Evolutionary conservation across 2,113 vertebrate species (phyloP), one percentile per base, ranked within the genome.

Genomic region (Ictidomys tridecemlineatus): DNA sequence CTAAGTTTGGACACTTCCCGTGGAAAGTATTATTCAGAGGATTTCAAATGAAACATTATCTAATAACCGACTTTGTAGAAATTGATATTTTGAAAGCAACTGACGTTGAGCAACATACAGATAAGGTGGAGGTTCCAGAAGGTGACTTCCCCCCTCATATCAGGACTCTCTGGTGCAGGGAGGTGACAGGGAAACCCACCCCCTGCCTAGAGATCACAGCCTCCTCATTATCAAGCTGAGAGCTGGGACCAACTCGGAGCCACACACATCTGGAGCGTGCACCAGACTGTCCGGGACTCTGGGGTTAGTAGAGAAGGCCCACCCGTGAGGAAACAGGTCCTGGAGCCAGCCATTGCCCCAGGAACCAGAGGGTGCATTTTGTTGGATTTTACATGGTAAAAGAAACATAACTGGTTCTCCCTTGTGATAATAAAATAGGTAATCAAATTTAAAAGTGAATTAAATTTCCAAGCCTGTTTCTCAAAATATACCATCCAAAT

Each of bases 31-130:
- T 94, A 95, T 53, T 91, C 70, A 70, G 67, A 85, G 67, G 16
- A 56, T n/a, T 77, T 91, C 14, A 61, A 53, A 69, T 51, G 69
- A 79, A 78, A 88, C 65, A 89, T 95, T 97, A 97, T 91, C 96
- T 91, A 97, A 93, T 98, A 97, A 97, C 88, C 98, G 65, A 94
- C 92, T 98, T 98, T 98, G 94, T 92, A 97, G 92, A 98, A 98
- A 97, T 77, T 97, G 98, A 97, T 88, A 98, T 83, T 79, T 94
- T 93, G 95, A 97, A 98, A 93, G 96, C 97, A 92, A 85, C 84
- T 93, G 72, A 96, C 97, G 74, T 39, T 69, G 91, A 72, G 30
- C 11, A 61, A 74, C 82, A 94, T 51, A 17, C 39, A 97, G 96
- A 80, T 94, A 95, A 95, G 85, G 79, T 87, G 76, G 87, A 90